A percentile compares a stretch with the other conserved stretches of the same genome.
Conservation (phyloP, 2,888 invertebrate genomes). For the Emmelina monodactyla region DNA sequence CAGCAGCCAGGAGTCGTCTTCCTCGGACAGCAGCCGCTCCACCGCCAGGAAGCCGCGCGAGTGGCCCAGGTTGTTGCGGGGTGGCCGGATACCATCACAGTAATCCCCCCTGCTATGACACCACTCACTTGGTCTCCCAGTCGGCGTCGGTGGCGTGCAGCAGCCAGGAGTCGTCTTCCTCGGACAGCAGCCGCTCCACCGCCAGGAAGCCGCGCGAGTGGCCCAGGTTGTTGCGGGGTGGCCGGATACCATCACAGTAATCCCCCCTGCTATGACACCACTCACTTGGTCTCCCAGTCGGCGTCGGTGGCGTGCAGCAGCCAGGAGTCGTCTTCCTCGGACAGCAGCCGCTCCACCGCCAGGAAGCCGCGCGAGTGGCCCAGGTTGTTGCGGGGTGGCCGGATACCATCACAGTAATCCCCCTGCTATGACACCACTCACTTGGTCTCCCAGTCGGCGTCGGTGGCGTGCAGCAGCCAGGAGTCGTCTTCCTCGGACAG, state of each 20-base stretch:
- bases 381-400: constrained; percentile 80
- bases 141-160: constrained; percentile 81
- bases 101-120: no score
- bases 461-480: constrained; percentile 80
- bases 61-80: constrained; percentile 77
- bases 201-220: constrained; percentile 77
- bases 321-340: constrained; percentile 72
- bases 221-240: constrained; percentile 79
- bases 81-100: no score
- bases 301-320: constrained; percentile 79
- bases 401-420: no score
- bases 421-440: constrained; percentile 56
- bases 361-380: constrained; percentile 78
- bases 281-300: constrained; percentile 87
- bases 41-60: constrained; percentile 77
- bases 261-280: no score
- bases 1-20: constrained; percentile 73
- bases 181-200: constrained; percentile 69
- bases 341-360: constrained; percentile 70
- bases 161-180: constrained; percentile 72
- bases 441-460: constrained; percentile 90
- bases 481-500: constrained; percentile 61
- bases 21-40: constrained; percentile 65
- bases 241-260: no score
- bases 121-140: constrained; percentile 88